These are phyloP conservation scores for Arvicanthis niloticus DNA, from an alignment of 2,113 vertebrate genomes.

Conservation along the genomic window DNA sequence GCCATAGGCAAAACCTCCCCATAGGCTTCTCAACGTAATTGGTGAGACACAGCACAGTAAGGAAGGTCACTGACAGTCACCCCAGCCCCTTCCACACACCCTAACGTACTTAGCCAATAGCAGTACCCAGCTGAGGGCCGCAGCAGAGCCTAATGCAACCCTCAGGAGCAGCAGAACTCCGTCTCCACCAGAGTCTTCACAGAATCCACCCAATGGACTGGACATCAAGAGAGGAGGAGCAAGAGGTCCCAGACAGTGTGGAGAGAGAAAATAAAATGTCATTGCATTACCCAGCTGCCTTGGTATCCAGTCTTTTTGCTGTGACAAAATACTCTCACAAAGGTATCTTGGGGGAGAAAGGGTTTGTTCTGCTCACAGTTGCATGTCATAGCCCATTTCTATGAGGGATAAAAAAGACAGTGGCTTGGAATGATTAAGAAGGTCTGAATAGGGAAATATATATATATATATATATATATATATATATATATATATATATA, in stretches of 20 bases:
- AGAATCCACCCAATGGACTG: background rate
- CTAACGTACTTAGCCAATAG: background rate
- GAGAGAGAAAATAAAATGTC: background rate
- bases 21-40: background rate
- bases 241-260: background rate
- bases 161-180: background rate
- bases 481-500: too few species aligned
- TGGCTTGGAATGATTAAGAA: background rate
- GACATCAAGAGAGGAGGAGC: background rate
- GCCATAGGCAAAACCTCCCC: background rate
- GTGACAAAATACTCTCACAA: background rate
- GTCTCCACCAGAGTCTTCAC: background rate
- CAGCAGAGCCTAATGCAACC: background rate
- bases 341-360: background rate
- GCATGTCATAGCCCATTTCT: background rate
- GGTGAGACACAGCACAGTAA: background rate
- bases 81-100: background rate
- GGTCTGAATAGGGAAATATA: background rate
- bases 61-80: background rate
- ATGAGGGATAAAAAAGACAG: background rate
- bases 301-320: background rate
- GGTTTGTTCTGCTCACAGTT: background rate
- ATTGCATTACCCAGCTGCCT: background rate
- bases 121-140: background rate
- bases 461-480: too few species aligned